These are phyloP conservation scores for Physella acuta DNA, from an alignment of 1,140 invertebrate genomes.

Conservation along the genomic window DNA sequence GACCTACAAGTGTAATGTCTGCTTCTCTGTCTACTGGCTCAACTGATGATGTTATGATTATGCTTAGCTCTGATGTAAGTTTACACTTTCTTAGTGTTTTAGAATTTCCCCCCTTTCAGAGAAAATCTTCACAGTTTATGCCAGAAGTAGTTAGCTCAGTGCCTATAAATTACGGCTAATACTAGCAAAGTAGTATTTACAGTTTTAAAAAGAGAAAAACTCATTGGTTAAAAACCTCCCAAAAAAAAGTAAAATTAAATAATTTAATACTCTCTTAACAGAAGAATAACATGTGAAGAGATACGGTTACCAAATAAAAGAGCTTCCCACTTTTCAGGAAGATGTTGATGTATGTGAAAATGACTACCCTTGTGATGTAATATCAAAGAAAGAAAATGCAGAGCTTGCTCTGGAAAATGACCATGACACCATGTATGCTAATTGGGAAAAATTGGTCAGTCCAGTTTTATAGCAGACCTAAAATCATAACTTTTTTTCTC, in stretches of 20 bases:
- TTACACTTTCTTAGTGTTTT: no score
- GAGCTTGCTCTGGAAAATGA: conserved; percentile 23
- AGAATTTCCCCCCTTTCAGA: no score
- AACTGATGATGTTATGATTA: conserved; percentile 17
- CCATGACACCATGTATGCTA: conserved; percentile 15
- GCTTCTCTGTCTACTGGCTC: conserved; percentile 14
- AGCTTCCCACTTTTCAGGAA: conserved; percentile 4
- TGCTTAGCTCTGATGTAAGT: conserved; percentile 22
- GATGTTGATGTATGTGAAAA: conserved; percentile 23
- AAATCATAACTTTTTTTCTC: no score
- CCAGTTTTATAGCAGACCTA: no score
- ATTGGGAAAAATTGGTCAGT: background rate
- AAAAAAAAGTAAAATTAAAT: background rate
- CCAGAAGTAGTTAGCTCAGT: no score
- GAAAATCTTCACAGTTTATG: no score
- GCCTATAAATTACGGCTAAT: no score
- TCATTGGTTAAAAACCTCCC: no score
- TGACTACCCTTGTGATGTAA: conserved; percentile 12
- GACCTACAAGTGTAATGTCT: conserved; percentile 20
- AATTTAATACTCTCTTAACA: background rate
- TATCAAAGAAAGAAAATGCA: conserved; percentile 1
- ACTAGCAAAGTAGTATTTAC: no score
- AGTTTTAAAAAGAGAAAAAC: no score
- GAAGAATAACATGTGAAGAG: background rate
- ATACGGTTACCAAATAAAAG: background rate